Percentiles rank a stretch among this genome's conserved stretches.
phyloP scores from a whole-genome alignment of 2,888 invertebrate genomes.

The Palloptera scutellata region DNA sequence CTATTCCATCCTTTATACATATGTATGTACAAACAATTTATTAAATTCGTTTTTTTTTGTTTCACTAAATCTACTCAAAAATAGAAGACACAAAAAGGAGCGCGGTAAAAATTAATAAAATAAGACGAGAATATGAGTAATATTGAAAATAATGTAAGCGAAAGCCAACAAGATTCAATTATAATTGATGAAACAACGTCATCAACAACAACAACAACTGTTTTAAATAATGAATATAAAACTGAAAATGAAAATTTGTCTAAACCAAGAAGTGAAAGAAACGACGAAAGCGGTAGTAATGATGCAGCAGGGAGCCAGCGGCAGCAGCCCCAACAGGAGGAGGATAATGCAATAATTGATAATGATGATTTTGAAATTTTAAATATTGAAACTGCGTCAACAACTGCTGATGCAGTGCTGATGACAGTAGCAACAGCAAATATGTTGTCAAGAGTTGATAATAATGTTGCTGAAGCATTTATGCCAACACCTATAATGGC shows the following conservation, averaged over 20 bases:
- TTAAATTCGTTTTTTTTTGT: not conserved
- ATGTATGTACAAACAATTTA: no score
- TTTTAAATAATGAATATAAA: slow-evolving; percentile 26
- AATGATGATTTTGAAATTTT: no score
- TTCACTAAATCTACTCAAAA: not conserved
- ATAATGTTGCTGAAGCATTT: slow-evolving; percentile 14
- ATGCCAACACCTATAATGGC: slow-evolving; percentile 19
- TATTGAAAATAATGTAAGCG: slow-evolving; percentile 47
- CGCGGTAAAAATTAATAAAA: slow-evolving; percentile 14
- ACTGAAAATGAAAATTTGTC: slow-evolving; percentile 1
- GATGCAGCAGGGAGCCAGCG: not conserved
- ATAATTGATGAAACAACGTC: slow-evolving; percentile 30
- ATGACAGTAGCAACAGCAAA: slow-evolving; percentile 38
- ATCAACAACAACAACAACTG: slow-evolving; percentile 31
- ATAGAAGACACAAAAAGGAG: slow-evolving; percentile 11
- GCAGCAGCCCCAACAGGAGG: slow-evolving; percentile 23
- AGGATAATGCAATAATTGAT: slow-evolving; percentile 21
- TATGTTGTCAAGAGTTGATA: slow-evolving; percentile 29
- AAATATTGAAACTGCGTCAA: slow-evolving; percentile 11
- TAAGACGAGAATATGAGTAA: slow-evolving; percentile 44
- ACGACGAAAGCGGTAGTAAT: slow-evolving; percentile 10
- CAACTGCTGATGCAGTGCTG: slow-evolving; percentile 21
- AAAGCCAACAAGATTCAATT: slow-evolving; percentile 36
- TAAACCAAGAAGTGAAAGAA: not conserved
- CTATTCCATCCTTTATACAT: no score